Evolutionary conservation across 2,888 invertebrate species (phyloP).

Genomic region (Eilema caniola): DNA sequence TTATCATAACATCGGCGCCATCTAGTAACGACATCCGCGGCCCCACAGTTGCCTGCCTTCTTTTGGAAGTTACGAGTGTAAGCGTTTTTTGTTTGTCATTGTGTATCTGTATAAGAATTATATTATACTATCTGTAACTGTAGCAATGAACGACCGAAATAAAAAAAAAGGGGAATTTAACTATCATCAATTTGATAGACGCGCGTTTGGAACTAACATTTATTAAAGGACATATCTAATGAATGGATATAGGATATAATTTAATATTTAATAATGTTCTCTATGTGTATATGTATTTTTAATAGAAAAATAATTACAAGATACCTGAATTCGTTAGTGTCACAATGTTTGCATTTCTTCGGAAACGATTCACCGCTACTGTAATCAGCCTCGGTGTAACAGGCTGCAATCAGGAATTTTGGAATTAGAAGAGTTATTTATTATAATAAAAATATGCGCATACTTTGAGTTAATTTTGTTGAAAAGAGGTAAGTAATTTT

Average conservation of each 20-base stretch:
- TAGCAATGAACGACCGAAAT: too few relatives aligned
- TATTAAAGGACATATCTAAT: too few relatives aligned
- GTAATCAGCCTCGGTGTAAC: background rate
- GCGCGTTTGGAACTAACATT: too few relatives aligned
- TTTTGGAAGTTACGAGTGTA: too few relatives aligned
- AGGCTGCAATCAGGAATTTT: background rate
- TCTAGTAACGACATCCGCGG: too few relatives aligned
- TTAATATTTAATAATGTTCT: background rate
- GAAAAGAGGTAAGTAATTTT: background rate
- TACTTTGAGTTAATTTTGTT: background rate
- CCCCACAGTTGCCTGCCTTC: too few relatives aligned
- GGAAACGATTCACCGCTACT: slow-evolving; percentile 17
- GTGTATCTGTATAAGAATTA: too few relatives aligned
- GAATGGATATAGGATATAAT: too few relatives aligned
- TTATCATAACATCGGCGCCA: too few relatives aligned
- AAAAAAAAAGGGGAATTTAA: background rate
- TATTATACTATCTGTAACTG: too few relatives aligned
- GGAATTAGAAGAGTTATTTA: background rate
- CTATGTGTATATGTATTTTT: background rate
- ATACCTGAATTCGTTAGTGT: slow-evolving; percentile 63
- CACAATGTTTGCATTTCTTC: slow-evolving; percentile 67
- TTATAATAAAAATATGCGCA: background rate
- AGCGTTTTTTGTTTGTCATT: too few relatives aligned
- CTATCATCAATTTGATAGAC: background rate
- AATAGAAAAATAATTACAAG: background rate